A percentile compares a stretch with the other conserved stretches of the same genome.
Conservation (phyloP, 1,140 invertebrate genomes). For the Bursaphelenchus mucronatus region DNA sequence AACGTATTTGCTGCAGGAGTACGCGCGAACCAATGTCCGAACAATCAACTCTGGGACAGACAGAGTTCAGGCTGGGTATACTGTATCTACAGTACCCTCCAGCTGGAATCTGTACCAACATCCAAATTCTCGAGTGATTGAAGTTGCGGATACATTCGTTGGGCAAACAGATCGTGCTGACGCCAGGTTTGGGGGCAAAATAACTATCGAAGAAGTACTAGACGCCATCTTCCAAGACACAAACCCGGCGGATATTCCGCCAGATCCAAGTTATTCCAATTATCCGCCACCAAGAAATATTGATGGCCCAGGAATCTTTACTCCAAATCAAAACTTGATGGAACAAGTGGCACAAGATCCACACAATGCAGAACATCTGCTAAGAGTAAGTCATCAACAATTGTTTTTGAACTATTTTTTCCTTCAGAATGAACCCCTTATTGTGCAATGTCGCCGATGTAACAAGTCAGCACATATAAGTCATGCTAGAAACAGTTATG, state of each 20-base stretch:
- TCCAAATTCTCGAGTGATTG: slow-evolving; percentile 47
- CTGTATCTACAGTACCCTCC: slow-evolving; percentile 54
- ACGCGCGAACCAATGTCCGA: slow-evolving; percentile 34
- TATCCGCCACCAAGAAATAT: slow-evolving; percentile 39
- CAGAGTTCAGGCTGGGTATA: slow-evolving; percentile 49
- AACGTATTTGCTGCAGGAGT: slow-evolving; percentile 21
- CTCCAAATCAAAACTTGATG: slow-evolving; percentile 54
- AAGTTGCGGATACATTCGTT: slow-evolving; percentile 59
- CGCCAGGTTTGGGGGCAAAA: slow-evolving; percentile 64
- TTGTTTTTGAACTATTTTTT: slow-evolving; percentile 10
- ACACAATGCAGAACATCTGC: slow-evolving; percentile 48
- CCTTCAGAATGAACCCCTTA: slow-evolving; percentile 46
- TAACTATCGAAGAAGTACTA: slow-evolving; percentile 84
- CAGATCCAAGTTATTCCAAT: slow-evolving; percentile 33
- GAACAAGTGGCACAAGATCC: slow-evolving; percentile 52
- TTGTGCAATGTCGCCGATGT: slow-evolving; percentile 62
- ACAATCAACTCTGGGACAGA: slow-evolving; percentile 11
- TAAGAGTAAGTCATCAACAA: slow-evolving; percentile 32
- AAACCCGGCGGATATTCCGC: slow-evolving; percentile 41
- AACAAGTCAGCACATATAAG: slow-evolving; percentile 50
- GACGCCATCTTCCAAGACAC: slow-evolving; percentile 69
- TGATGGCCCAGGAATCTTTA: slow-evolving; percentile 57
- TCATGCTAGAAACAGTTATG: slow-evolving; percentile 67
- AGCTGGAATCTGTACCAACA: slow-evolving; percentile 47
- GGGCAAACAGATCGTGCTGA: slow-evolving; percentile 23